These are phyloP conservation scores for Dryobates pubescens DNA, from an alignment of 2,797 vertebrate genomes.

Conservation along the genomic window DNA sequence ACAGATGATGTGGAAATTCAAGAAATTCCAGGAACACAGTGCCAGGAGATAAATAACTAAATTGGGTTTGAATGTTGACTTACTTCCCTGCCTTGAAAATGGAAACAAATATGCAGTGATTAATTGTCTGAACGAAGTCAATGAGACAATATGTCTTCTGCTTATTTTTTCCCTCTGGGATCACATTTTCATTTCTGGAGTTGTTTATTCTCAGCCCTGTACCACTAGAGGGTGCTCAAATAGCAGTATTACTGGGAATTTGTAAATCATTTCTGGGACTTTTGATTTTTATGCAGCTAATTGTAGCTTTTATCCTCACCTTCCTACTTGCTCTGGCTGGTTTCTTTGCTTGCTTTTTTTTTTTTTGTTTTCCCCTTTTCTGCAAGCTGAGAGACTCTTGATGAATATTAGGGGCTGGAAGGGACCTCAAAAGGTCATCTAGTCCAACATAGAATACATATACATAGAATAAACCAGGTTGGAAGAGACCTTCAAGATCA, in stretches of 20 bases:
- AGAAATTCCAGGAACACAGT: neutral
- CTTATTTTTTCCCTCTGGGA: neutral
- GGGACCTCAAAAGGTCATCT: too few species aligned
- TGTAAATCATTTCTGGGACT: neutral
- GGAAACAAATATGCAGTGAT: neutral
- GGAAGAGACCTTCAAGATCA: too few species aligned
- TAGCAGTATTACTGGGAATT: neutral
- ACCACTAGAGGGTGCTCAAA: slow-evolving; percentile 56
- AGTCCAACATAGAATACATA: too few species aligned
- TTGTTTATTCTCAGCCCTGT: neutral
- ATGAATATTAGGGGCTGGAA: neutral
- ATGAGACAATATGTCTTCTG: accelerated
- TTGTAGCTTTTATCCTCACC: neutral
- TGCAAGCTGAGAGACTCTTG: neutral
- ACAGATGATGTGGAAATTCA: neutral
- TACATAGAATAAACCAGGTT: too few species aligned
- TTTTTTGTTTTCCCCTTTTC: neutral
- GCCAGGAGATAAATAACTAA: neutral
- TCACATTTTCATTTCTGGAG: neutral
- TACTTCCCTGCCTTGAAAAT: neutral
- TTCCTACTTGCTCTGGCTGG: neutral
- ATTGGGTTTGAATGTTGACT: neutral
- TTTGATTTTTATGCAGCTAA: neutral
- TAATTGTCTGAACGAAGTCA: neutral
- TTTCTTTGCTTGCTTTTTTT: neutral